Conservation (phyloP, 1,140 invertebrate genomes). For the Drosophila arawakana region DNA sequence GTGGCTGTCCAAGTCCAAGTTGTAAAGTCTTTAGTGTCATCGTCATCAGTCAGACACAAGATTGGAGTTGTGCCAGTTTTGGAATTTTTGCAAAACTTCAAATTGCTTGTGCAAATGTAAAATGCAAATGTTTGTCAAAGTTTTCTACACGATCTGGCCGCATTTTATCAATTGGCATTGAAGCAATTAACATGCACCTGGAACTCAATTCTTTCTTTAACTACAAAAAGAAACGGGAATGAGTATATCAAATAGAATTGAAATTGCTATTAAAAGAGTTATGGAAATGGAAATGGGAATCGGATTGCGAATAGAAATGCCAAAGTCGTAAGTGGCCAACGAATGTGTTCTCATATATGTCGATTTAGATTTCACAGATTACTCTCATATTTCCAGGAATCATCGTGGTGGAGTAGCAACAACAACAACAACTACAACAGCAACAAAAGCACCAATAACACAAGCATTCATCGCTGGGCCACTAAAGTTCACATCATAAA, state of each 20-base stretch:
- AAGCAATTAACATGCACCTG: slow-evolving; percentile 81
- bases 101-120: slow-evolving; percentile 26
- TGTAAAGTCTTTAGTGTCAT: slow-evolving; percentile 39
- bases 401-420: slow-evolving; percentile 54
- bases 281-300: neutral
- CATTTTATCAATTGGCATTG: slow-evolving; percentile 81
- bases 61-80: slow-evolving; percentile 50
- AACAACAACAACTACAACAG: slow-evolving; percentile 41
- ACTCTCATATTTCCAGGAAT: slow-evolving; percentile 74
- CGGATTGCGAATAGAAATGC: slow-evolving; percentile 2
- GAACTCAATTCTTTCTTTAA: slow-evolving; percentile 18
- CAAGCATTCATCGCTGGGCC: slow-evolving; percentile 37
- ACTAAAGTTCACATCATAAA: slow-evolving; percentile 83
- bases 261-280: slow-evolving; percentile 2
- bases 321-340: slow-evolving; percentile 59
- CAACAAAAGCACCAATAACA: slow-evolving; percentile 26
- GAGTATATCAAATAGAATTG: slow-evolving; percentile 10
- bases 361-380: slow-evolving; percentile 82
- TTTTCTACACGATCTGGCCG: slow-evolving; percentile 81
- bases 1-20: slow-evolving; percentile 49
- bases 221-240: slow-evolving; percentile 11
- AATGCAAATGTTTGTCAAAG: slow-evolving; percentile 77
- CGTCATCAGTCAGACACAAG: slow-evolving; percentile 44
- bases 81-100: slow-evolving; percentile 10
- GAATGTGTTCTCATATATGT: slow-evolving; percentile 67